These are phyloP conservation scores for Meteorus colon DNA, from an alignment of 2,888 invertebrate genomes.

Conservation along the genomic window DNA sequence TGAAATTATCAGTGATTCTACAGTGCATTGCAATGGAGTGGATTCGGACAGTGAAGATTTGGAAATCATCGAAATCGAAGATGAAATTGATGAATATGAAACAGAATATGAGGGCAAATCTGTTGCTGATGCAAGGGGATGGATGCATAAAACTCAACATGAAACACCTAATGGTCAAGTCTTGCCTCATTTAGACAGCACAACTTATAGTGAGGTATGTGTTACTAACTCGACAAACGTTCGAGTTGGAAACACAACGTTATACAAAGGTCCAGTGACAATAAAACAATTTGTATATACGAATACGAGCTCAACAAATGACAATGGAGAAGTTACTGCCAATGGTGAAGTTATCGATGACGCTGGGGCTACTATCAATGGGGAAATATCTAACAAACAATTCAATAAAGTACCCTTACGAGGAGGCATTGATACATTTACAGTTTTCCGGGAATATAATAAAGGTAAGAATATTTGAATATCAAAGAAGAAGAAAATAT, in stretches of 20 bases:
- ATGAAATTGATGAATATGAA: constrained; percentile 34
- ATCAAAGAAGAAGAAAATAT: background rate
- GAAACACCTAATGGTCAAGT: constrained; percentile 51
- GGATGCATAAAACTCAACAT: constrained; percentile 46
- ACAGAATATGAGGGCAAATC: constrained; percentile 45
- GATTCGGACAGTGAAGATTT: constrained; percentile 25
- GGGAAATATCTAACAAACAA: constrained; percentile 40
- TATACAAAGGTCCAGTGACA: constrained; percentile 85
- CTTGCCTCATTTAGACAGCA: constrained; percentile 61
- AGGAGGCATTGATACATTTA: constrained; percentile 32
- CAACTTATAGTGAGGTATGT: constrained; percentile 78
- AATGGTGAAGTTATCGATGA: too few species aligned
- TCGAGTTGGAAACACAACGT: constrained; percentile 84
- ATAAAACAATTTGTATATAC: constrained; percentile 83
- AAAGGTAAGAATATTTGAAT: constrained; percentile 37
- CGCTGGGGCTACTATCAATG: background rate
- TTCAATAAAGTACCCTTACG: constrained; percentile 31
- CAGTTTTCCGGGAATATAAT: constrained; percentile 39
- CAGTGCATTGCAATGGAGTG: too few species aligned
- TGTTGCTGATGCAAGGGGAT: constrained; percentile 14
- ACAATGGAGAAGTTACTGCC: constrained; percentile 31
- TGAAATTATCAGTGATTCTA: constrained; percentile 29
- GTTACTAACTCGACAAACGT: constrained; percentile 82
- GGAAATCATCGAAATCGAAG: constrained; percentile 31
- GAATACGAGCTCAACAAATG: constrained; percentile 50